A percentile compares a stretch with the other conserved stretches of the same genome.
Evolutionary conservation across 1,140 invertebrate genomes (phyloP).

Genomic region (Orius insidiosus): DNA sequence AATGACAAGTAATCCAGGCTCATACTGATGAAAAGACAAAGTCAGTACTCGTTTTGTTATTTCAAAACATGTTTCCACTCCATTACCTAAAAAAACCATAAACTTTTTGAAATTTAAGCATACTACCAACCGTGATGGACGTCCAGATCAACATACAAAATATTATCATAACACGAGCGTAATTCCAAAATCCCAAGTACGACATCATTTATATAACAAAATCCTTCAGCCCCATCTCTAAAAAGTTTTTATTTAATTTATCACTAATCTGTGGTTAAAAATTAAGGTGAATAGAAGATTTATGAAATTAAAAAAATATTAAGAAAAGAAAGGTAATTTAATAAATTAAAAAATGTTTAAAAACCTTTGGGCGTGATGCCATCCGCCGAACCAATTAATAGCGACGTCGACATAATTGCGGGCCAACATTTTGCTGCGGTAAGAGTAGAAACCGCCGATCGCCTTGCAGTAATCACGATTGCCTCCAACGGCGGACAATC

Average conservation of each 20-base stretch:
- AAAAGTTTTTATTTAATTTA: too few species aligned
- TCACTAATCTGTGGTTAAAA: too few species aligned
- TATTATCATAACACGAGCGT: slow-evolving; percentile 39
- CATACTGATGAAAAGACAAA: slow-evolving; percentile 57
- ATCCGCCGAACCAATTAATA: slow-evolving; percentile 74
- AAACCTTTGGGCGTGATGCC: slow-evolving; percentile 70
- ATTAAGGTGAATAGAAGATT: too few species aligned
- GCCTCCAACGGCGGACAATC: slow-evolving; percentile 53
- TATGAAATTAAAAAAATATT: too few species aligned
- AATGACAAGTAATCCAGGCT: slow-evolving; percentile 53
- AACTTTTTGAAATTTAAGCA: slow-evolving; percentile 1
- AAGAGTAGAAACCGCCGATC: slow-evolving; percentile 49
- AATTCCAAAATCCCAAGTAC: slow-evolving; percentile 57
- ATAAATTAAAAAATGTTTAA: too few species aligned
- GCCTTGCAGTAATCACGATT: slow-evolving; percentile 38
- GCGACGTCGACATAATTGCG: slow-evolving; percentile 34
- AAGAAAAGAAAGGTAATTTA: too few species aligned
- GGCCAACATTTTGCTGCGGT: slow-evolving; percentile 43
- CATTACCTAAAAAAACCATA: slow-evolving; percentile 35
- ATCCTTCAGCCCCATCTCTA: slow-evolving; percentile 59
- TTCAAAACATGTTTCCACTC: slow-evolving; percentile 67
- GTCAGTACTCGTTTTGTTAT: slow-evolving; percentile 52
- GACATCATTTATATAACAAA: slow-evolving; percentile 77
- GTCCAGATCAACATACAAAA: slow-evolving; percentile 70
- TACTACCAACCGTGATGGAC: slow-evolving; percentile 54